These are phyloP conservation scores for Macropus fuliginosus DNA, from an alignment of 2,797 vertebrate genomes.

Conservation along the genomic window DNA sequence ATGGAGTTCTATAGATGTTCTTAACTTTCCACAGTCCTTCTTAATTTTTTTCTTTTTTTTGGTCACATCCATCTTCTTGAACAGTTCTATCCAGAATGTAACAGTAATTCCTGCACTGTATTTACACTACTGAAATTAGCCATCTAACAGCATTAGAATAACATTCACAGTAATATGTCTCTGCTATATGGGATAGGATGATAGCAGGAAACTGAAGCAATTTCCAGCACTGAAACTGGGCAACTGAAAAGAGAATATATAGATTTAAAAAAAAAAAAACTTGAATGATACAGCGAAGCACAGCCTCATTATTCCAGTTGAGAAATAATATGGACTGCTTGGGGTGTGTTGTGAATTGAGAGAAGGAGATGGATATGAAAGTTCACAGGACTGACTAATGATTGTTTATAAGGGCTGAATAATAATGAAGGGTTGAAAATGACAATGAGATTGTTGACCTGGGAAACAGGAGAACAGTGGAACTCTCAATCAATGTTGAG, in stretches of 20 bases:
- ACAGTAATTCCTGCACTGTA: too few species aligned
- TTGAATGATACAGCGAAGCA: neutral
- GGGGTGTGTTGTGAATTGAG: neutral
- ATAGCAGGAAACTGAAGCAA: neutral
- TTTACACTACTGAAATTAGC: neutral
- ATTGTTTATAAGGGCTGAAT: neutral
- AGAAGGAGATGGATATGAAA: neutral
- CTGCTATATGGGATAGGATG: neutral
- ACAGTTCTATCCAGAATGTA: neutral
- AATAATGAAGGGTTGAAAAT: neutral
- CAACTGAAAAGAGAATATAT: neutral
- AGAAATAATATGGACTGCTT: neutral
- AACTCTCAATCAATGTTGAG: neutral
- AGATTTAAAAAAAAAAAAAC: neutral
- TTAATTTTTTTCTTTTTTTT: neutral
- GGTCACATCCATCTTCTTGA: neutral
- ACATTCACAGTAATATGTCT: neutral
- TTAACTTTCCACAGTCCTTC: neutral
- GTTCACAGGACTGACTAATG: neutral
- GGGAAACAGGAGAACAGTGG: neutral
- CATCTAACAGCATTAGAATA: neutral
- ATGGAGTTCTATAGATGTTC: neutral
- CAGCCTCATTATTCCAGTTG: neutral
- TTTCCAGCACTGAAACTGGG: neutral
- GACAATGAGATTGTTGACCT: neutral